Evolutionary conservation across 53 echinoderm and acorn worm genomes (phyloP).

Genomic region (Antedon mediterranea): DNA sequence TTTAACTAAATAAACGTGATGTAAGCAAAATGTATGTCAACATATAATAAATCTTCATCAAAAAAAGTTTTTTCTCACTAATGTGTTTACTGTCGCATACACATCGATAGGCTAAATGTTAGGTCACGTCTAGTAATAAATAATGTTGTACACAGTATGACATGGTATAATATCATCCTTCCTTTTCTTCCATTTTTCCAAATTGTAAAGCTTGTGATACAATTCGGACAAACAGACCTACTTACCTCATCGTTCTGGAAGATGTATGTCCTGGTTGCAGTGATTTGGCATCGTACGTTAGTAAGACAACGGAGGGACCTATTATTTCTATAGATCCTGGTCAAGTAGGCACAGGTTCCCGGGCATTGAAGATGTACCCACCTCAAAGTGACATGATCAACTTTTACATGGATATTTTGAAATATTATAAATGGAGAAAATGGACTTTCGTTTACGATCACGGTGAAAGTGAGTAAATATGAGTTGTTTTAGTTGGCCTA

Average conservation of each 20-base stretch:
- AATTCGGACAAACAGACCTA: neutral
- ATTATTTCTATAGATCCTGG: slow-evolving; percentile 66
- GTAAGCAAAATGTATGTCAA: no score
- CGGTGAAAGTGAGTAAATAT: slow-evolving; percentile 39
- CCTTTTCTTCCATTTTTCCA: no score
- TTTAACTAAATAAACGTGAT: no score
- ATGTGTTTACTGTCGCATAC: no score
- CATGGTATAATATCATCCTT: no score
- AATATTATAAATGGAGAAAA: slow-evolving; percentile 75
- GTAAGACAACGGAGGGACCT: slow-evolving; percentile 70
- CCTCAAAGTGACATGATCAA: slow-evolving; percentile 62
- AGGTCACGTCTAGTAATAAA: no score
- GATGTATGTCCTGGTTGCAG: slow-evolving; percentile 71
- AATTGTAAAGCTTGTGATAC: neutral
- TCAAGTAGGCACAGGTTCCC: slow-evolving; percentile 40
- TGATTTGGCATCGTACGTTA: slow-evolving; percentile 68
- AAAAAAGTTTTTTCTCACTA: no score
- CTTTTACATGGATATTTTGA: slow-evolving; percentile 66
- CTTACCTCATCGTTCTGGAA: slow-evolving; percentile 38
- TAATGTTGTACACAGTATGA: no score
- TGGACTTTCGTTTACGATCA: slow-evolving; percentile 81
- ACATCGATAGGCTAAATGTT: no score
- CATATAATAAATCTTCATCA: no score
- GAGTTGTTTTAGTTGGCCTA: no score
- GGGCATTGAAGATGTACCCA: slow-evolving; percentile 92